Base-by-base conservation (phyloP, 1,140 invertebrate genomes). In the Leptinotarsa undecemlineata region DNA sequence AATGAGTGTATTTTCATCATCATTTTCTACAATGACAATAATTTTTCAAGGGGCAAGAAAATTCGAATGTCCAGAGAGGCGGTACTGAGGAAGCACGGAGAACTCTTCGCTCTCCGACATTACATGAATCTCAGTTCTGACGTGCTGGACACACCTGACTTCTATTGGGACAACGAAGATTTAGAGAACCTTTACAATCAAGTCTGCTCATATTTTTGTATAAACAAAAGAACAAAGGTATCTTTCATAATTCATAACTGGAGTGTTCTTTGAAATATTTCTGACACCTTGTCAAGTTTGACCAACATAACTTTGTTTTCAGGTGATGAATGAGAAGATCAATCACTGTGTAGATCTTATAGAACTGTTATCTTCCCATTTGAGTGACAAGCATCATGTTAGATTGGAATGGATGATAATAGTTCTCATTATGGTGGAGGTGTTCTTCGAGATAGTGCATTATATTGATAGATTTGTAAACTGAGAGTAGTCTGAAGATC, bases 331-430 rank as follows among this genome's bases (percentile, higher is more conserved):
- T 87, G 95, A 98, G 83, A 96, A 97, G 84, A 87, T 99, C 61
- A 95, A 92, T 81, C 95, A 98, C 83, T 98, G 96, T 82, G 90
- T 93, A 69, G 96, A 98, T 82, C 87, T 98, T 5, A 92, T 97
- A 5, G 93, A 97, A 83, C 86, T 99, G 23, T 84, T 98, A 0
- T 94, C 93, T 0, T 90, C 91, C 42, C 94, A 98, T 88, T 88
- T 98, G 14, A 96, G 92, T 76, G 96, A 98, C 85, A 89, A 92
- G 14, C 96, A 98, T 86, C 95, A 97, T 84, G 90, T 94, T 3
- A 88, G 95, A 4, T 88, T 99, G 1, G 97, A 99, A 86, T 95
- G 94, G 94, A 98, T 98, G 94, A 97, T 99, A 71, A 99, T 99
- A 72, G 87, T 93, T 64, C 90, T 99, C 20, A 99, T 99, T 85